Evolutionary conservation across 2,888 invertebrate genomes (phyloP), one percentile per base, ranked within the genome.

Genomic region (Drosophila nr. perissopoda): DNA sequence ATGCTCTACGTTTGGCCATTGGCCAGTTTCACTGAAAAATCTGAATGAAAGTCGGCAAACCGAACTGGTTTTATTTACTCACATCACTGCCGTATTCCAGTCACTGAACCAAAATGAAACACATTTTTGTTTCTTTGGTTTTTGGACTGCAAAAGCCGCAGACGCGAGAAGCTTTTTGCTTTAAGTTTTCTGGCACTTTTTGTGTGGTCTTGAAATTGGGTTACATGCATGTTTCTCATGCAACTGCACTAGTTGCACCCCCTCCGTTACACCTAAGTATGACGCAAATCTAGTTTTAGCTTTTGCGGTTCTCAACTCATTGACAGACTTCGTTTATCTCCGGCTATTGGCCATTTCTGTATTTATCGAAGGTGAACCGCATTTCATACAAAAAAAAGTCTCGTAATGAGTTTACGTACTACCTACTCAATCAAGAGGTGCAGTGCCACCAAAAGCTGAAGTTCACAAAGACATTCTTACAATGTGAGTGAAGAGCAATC

Each of bases 101-200:
- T 89, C 82, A 87, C 59, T 87, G 89, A 89, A 89, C 88, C 86
- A 87, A 72, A 71, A 65, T 70, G 67, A 65, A 82, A 82, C 57
- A 87, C 84, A 84, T 71, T 82, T 29, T 51, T 29, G 11, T 42
- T 51, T n/a, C 11, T 29, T n/a, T 27, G n/a, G 13, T 51, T 83
- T 82, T 87, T 66, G 81, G 87, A 77, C 56, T 71, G 64, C 11
- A 56, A 40, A 60, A 54, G 66, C 76, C 80, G 66, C 76, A 83
- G 61, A 38, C 40, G 56, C 59, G 51, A 71, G 73, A 84, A 76
- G 79, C 62, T 74, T 76, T 73, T 73, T 76, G 56, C 52, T 33
- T 42, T 27, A 21, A 53, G 40, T 40, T 61, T 76, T 69, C 46
- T 53, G 59, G 27, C 70, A 70, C 59, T 56, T 74, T 79, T 74